Evolutionary conservation across 2,888 invertebrate genomes (phyloP), one percentile per base, ranked within the genome.

Genomic region (Cephus rjabovi): DNA sequence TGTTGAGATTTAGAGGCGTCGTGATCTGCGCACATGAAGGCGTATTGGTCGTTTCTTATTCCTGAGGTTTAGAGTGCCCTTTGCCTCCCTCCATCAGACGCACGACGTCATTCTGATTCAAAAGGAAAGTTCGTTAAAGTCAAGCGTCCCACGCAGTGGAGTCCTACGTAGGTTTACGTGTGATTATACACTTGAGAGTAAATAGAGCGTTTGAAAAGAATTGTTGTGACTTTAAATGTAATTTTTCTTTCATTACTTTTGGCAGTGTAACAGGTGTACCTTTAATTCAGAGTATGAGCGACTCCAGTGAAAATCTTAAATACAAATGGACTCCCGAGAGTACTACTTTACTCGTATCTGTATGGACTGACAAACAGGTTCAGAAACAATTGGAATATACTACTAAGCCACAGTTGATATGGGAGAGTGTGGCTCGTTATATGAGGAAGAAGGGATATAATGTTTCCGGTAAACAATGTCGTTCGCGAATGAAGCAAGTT

Each of bases 271-370:
- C 56, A 56, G 23, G 56, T 56, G 56, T 56, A 9, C 23, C 23
- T 56, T 56, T 69, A 11, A 77, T 12, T 12, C 15, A 56, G 40
- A 80, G 82, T 11, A 90, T 90, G 89, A 89, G 88, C 77, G 89
- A 90, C 76, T 83, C 84, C 56, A 85, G 88, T 31, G 89, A 90
- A 4, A 84, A 81, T 76, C 68, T 79, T 3, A 92, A 91, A 79
- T 91, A 91, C 79, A 92, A 91, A 79, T 92, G 92, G 92, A 90
- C 90, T 0, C 90, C 90, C 1, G 91, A 91, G 69, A 91, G 91
- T 76, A 91, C 91, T 3, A 84, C 89, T 30, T 84, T 91, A 11
- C 82, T 92, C 68, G 91, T 92, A 12, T 91, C 91, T 9, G 88
- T 92, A 4, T 92, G 92, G 92, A 89, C 90, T 0, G 91, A 91